Percentiles rank a stretch among this genome's conserved stretches.
phyloP scores from a whole-genome alignment of 1,140 invertebrate genomes.

The Chionoecetes opilio region DNA sequence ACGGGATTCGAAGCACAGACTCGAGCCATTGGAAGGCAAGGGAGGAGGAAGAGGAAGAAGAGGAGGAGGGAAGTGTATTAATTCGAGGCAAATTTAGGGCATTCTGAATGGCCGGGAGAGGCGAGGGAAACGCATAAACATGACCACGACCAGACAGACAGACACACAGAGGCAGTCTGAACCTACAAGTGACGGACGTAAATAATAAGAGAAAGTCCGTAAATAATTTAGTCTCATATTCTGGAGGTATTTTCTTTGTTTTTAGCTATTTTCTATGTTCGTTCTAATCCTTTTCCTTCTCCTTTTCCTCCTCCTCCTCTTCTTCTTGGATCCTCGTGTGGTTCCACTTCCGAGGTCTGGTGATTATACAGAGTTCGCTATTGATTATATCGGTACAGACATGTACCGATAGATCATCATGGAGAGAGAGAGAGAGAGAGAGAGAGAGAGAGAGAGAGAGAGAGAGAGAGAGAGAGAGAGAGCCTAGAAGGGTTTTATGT shows the following conservation, averaged over 20 bases:
- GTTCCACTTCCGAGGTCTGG: not conserved
- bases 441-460: not conserved
- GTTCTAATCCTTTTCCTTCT: not conserved
- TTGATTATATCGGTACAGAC: not conserved
- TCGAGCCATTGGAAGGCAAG: not conserved
- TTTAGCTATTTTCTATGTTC: not conserved
- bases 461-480: not conserved
- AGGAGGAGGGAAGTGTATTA: slow-evolving; percentile 1
- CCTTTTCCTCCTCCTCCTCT: not conserved
- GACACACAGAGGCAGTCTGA: not conserved
- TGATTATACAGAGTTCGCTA: not conserved
- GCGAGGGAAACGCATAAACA: not conserved
- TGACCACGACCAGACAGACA: not conserved
- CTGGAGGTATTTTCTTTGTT: not conserved
- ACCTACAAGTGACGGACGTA: not conserved
- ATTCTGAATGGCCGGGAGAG: not conserved
- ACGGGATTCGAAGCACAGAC: not conserved
- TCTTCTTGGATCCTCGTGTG: not conserved
- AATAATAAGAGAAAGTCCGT: not conserved
- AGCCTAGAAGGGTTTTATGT: no score
- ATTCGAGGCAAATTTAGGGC: slow-evolving; percentile 19
- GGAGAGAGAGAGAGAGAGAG: not conserved
- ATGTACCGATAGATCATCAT: not conserved
- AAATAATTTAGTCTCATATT: not conserved
- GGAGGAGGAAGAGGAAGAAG: not conserved